phyloP scores from a whole-genome alignment of 92 coral and sea anemone species.

The Epizoanthus scotinus region DNA sequence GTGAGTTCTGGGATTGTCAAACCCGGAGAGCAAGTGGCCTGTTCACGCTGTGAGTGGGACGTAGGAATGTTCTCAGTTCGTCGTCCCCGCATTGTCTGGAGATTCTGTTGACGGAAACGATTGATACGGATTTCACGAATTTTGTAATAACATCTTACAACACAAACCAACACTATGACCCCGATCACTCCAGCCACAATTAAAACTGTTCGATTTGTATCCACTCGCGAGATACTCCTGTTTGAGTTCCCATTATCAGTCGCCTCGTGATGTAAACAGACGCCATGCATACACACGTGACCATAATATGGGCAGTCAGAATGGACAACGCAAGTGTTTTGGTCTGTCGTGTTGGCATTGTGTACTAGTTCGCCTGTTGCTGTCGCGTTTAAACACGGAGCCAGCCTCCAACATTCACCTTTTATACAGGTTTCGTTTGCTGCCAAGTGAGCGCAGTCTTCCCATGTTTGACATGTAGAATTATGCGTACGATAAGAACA shows the following conservation, averaged over 20 bases:
- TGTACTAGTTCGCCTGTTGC: background rate
- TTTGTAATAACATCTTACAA: background rate
- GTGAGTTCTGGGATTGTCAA: no score
- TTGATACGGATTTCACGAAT: background rate
- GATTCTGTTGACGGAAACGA: background rate
- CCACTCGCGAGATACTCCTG: no score
- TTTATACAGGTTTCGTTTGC: background rate
- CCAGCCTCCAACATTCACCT: background rate
- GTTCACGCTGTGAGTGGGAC: no score
- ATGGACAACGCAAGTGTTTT: background rate
- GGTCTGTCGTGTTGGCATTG: background rate
- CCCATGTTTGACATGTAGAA: background rate
- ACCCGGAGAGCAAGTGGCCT: no score
- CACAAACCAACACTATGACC: background rate
- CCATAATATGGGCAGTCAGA: background rate
- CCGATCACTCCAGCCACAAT: slow-evolving; percentile 8
- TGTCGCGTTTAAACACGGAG: background rate
- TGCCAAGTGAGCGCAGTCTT: background rate
- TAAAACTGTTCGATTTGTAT: background rate
- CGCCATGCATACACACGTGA: background rate
- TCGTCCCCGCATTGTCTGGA: background rate
- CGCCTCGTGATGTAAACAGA: background rate
- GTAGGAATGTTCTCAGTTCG: no score
- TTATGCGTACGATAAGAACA: background rate
- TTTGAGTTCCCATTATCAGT: background rate